phyloP scores from a whole-genome alignment of 2,888 invertebrate genomes.

The Standfussiana lucernea region DNA sequence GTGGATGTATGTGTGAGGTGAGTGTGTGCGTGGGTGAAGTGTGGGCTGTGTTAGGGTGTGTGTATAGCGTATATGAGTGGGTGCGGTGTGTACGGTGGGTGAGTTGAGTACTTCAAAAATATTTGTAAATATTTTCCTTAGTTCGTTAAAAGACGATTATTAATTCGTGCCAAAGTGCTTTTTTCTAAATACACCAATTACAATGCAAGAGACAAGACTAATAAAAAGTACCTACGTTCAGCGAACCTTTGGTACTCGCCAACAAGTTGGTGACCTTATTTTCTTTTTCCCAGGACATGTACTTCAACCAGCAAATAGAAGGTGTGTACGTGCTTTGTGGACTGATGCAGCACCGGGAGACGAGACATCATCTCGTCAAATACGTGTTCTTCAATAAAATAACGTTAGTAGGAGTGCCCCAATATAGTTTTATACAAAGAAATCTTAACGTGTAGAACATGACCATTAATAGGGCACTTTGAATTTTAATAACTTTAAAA shows the following conservation, averaged over 20 bases:
- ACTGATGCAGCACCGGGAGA: slow-evolving; percentile 91
- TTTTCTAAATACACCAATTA: background rate
- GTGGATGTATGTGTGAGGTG: no score
- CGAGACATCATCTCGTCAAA: slow-evolving; percentile 92
- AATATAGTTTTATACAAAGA: background rate
- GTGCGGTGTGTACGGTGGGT: no score
- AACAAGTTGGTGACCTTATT: background rate
- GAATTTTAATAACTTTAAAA: no score
- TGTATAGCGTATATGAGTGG: no score
- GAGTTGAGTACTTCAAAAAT: no score
- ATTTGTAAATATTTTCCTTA: background rate
- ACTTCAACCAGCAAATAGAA: slow-evolving; percentile 90
- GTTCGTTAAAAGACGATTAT: background rate
- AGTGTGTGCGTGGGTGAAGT: no score
- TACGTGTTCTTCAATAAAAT: slow-evolving; percentile 92
- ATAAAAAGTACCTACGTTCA: background rate
- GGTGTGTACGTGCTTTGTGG: slow-evolving; percentile 91
- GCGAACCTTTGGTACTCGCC: background rate
- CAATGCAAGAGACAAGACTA: background rate
- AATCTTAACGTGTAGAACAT: background rate
- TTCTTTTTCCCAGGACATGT: slow-evolving; percentile 77
- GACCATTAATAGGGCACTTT: background rate
- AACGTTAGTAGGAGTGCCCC: slow-evolving; percentile 77
- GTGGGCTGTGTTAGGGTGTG: no score
- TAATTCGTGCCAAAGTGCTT: background rate